Base-by-base conservation (phyloP, 2,888 invertebrate species). In the Dicyrtoma fusca region DNA sequence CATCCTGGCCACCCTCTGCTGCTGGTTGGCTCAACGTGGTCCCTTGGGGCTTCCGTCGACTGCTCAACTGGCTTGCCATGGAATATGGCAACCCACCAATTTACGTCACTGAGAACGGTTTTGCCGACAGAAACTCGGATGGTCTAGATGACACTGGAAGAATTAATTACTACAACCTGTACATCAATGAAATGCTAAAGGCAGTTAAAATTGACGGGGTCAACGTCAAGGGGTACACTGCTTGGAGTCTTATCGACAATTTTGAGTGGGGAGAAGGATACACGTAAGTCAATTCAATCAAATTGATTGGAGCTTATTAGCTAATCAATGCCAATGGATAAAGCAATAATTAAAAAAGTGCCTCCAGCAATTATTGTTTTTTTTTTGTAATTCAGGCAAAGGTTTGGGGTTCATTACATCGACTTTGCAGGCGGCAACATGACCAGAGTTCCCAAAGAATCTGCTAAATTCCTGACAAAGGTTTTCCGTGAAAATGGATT, bases 391-490 rank as follows among this genome's bases (percentile, higher is more conserved):
- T 70, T n/a, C 49, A 75, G 73, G 14, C 57, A 73, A 63, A 19
- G 71, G 59, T 75, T 73, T 65, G 75, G 75, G 13, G 65, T 69
- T 21, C 69, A 73, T 42, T 69, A 65, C 62, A 49, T 75, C 44
- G 71, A 75, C 59, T 72, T 70, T 49, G 42, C 26, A 14, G 61
- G 72, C 42, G 71, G 74, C 10, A 69, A 72, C 6, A 42, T 64
- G 17, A 53, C 66, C 4, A 55, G 76, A 23, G 55, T 72, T 42
- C 74, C 74, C 13, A 84, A 84, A 72, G 81, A 79, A 1, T 84
- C 84, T 6, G 83, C 83, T 11, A 64, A 70, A 44, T 83, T 77
- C 77, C 82, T 81, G 74, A 71, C 73, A 2, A 25, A 72, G 42
- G 47, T 80, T 17, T 69, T 77, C 44, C 47, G 55, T 11, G 69